phyloP scores from a whole-genome alignment of 1,140 invertebrate species.

The Tenebrio molitor region DNA sequence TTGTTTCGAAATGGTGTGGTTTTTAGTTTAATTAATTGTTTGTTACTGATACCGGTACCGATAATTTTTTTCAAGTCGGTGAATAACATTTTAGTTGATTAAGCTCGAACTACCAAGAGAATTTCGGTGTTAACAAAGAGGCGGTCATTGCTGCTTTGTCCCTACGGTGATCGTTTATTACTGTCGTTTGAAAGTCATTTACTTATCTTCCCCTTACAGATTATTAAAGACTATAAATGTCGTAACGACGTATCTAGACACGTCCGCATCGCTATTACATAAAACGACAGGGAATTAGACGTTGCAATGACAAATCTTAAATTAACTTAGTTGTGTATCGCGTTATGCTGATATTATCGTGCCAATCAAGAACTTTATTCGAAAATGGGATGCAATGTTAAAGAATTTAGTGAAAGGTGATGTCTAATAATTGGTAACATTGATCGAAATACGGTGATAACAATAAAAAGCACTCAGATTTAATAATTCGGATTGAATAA shows the following conservation, averaged over 20 bases:
- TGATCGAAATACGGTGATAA: neutral
- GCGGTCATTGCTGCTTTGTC: constrained; percentile 3
- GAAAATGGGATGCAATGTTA: constrained; percentile 13
- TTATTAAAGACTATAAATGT: constrained; percentile 39
- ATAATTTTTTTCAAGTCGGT: constrained; percentile 5
- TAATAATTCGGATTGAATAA: neutral
- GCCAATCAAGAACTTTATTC: constrained; percentile 18
- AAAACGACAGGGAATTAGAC: constrained; percentile 29
- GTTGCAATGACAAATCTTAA: constrained; percentile 21
- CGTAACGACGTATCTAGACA: constrained; percentile 24
- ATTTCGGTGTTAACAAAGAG: constrained; percentile 1
- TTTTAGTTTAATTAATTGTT: constrained; percentile 27
- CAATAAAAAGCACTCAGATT: constrained; percentile 10
- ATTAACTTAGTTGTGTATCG: constrained; percentile 26
- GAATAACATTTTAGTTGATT: no score
- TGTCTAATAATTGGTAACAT: constrained; percentile 9
- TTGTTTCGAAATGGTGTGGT: constrained; percentile 3
- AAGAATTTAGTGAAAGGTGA: constrained; percentile 28
- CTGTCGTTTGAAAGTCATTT: constrained; percentile 29
- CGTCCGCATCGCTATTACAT: constrained; percentile 20
- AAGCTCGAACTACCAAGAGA: neutral
- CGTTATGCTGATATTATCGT: constrained; percentile 11
- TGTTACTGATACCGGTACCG: constrained; percentile 7
- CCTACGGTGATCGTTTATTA: constrained; percentile 21
- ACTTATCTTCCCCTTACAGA: constrained; percentile 25